Evolutionary conservation across 2,797 vertebrate species (phyloP), one percentile per base, ranked within the genome.

Genomic region (Pseudopleuronectes americanus): DNA sequence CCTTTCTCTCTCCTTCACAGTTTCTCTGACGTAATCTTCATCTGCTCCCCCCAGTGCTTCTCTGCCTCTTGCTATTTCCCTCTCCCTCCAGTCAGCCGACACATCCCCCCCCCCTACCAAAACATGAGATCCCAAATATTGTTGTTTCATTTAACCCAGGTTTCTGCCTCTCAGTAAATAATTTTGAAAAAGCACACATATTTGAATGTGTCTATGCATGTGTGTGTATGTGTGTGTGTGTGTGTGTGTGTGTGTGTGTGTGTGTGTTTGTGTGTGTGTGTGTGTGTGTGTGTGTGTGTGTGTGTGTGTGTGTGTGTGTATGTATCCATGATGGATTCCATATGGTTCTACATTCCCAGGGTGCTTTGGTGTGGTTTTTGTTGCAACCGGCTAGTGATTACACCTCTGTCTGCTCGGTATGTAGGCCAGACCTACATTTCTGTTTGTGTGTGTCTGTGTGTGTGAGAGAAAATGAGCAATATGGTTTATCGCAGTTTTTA

Each of bases 311-410:
- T 65, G 68, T 79, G 68, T 68, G 26, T 71, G 66, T 24, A 3
- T 24, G 24, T 26, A 26, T 57, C 38, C 28, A 54, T 36, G 49
- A 62, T 72, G 51, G 68, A 54, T 71, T 76, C 74, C 87, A 92
- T 92, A 82, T 92, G 90, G 66, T 84, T 87, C 67, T 87, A 64
- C 70, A 91, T 91, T 84, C 73, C 65, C 54, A 61, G 57, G 45
- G 56, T 82, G 45, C 77, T 87, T 90, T 89, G 67, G 68, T 93
- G 88, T 84, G 88, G 79, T 79, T 84, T 77, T 74, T 74, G 70
- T 71, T 64, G 72, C 8, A 36, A 63, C 31, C 48, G 62, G 74
- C 81, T 81, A 84, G 85, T 77, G 71, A 88, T 80, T 87, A 86
- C 80, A 69, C 72, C 74, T 83, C 68, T 57, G 61, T 80, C 59